phyloP scores from a whole-genome alignment of 1,140 invertebrate species.

The Rhizoglyphus robini region DNA sequence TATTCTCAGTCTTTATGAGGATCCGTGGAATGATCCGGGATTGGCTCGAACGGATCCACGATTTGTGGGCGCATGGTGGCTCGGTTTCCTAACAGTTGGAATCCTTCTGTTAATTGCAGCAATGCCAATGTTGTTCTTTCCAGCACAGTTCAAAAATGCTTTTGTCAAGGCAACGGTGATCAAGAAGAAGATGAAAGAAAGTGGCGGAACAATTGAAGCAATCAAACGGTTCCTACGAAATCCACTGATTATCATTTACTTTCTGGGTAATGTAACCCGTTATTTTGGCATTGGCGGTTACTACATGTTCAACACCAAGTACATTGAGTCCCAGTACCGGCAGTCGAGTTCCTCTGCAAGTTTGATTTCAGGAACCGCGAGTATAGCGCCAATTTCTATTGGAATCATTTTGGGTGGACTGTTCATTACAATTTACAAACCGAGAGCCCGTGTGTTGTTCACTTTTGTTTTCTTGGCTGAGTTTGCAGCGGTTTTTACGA shows the following conservation, averaged over 20 bases:
- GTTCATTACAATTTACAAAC: slow-evolving; percentile 22
- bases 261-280: slow-evolving; percentile 50
- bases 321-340: slow-evolving; percentile 57
- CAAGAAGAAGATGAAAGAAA: neutral
- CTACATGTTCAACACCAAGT: slow-evolving; percentile 60
- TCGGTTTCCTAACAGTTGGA: slow-evolving; percentile 33
- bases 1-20: slow-evolving; percentile 26
- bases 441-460: slow-evolving; percentile 10
- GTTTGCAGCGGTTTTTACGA: slow-evolving; percentile 45
- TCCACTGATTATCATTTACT: slow-evolving; percentile 51
- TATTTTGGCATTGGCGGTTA: slow-evolving; percentile 56
- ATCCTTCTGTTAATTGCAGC: slow-evolving; percentile 24
- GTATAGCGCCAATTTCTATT: slow-evolving; percentile 31
- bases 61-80: slow-evolving; percentile 41
- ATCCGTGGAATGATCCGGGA: slow-evolving; percentile 24
- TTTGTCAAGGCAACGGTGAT: neutral
- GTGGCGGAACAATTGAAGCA: slow-evolving; percentile 30
- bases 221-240: slow-evolving; percentile 44
- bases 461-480: slow-evolving; percentile 35
- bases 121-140: slow-evolving; percentile 29
- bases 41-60: slow-evolving; percentile 32
- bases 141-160: slow-evolving; percentile 17
- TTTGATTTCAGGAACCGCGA: slow-evolving; percentile 43
- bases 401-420: slow-evolving; percentile 25
- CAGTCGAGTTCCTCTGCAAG: slow-evolving; percentile 53